Evolutionary conservation across 2,888 invertebrate genomes (phyloP).

Genomic region (Congeria kusceri): DNA sequence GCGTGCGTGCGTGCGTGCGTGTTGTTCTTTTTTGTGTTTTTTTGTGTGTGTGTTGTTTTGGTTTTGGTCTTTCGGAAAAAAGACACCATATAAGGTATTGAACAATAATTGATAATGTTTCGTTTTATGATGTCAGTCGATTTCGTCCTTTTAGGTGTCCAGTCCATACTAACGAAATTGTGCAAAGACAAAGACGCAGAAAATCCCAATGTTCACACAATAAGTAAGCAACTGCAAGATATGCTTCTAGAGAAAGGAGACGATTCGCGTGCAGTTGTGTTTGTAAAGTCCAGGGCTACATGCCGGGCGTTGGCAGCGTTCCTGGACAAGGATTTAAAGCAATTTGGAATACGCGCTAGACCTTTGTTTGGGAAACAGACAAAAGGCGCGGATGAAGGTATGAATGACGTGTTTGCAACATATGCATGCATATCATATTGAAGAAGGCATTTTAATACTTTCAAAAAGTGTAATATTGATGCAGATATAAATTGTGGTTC

Average conservation of each 20-base stretch:
- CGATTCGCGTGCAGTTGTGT: conserved; percentile 63
- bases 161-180: conserved; percentile 34
- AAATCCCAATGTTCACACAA: conserved; percentile 63
- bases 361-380: conserved; percentile 19
- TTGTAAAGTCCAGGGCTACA: conserved; percentile 69
- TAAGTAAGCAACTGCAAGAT: conserved; percentile 49
- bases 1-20: conserved; percentile 1
- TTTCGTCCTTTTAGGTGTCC: conserved; percentile 22
- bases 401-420: background rate
- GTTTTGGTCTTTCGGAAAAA: too few relatives aligned
- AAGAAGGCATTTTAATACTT: too few relatives aligned
- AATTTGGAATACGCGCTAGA: background rate
- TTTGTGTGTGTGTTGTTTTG: too few relatives aligned
- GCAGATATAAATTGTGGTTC: too few relatives aligned
- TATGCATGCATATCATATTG: too few relatives aligned
- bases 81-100: too few relatives aligned
- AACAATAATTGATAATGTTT: too few relatives aligned
- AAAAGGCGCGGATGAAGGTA: conserved; percentile 21
- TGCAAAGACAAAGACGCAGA: conserved; percentile 36
- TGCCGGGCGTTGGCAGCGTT: conserved; percentile 61
- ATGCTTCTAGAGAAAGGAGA: conserved; percentile 35
- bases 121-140: too few relatives aligned
- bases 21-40: background rate
- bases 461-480: too few relatives aligned
- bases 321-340: conserved; percentile 27